These are phyloP conservation scores for Laspeyria flexula DNA, from an alignment of 2,888 invertebrate genomes.

Conservation along the genomic window DNA sequence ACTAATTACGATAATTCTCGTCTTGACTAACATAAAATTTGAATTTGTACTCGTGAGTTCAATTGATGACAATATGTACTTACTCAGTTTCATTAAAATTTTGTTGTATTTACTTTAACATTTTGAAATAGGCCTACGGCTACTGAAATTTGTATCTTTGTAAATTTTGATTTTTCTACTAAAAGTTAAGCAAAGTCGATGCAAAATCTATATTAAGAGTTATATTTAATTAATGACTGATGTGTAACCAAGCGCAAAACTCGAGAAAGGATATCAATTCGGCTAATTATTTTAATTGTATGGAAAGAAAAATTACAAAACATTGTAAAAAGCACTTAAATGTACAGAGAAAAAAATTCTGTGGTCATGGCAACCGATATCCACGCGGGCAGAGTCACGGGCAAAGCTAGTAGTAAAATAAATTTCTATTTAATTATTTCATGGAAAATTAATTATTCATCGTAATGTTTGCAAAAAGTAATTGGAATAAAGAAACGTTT, in stretches of 20 bases:
- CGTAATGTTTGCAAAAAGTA: slow-evolving; percentile 7
- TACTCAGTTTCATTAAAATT: slow-evolving; percentile 32
- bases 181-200: slow-evolving; percentile 24
- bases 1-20: slow-evolving; percentile 38
- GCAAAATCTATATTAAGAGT: too few species aligned
- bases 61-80: slow-evolving; percentile 29
- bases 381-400: not conserved
- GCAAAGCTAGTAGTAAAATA: not conserved
- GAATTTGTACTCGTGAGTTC: slow-evolving; percentile 36
- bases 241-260: too few species aligned
- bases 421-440: slow-evolving; percentile 1
- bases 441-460: slow-evolving; percentile 19
- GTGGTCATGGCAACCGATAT: too few species aligned
- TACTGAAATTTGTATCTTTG: slow-evolving; percentile 26
- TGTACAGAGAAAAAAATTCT: too few species aligned
- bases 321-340: too few species aligned
- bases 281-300: too few species aligned
- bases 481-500: slow-evolving; percentile 15
- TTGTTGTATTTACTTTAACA: slow-evolving; percentile 33
- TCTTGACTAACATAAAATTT: slow-evolving; percentile 39
- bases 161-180: slow-evolving; percentile 28
- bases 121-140: slow-evolving; percentile 22
- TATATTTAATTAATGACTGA: too few species aligned
- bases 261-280: too few species aligned
- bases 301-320: too few species aligned